Conservation (phyloP, 23 tunicate genomes). For the Diplosoma virens region DNA sequence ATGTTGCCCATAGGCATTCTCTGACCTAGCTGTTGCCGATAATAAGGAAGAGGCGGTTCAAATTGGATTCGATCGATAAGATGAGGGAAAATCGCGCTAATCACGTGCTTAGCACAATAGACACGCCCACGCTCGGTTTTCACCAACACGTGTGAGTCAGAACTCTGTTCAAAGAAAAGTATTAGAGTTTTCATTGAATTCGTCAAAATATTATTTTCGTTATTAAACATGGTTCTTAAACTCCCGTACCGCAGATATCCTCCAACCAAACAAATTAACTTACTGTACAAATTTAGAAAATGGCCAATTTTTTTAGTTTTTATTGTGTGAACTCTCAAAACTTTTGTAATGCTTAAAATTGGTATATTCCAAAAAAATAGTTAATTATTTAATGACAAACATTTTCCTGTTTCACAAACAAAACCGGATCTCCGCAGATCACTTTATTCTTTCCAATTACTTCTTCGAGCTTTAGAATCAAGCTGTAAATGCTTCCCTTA, state of each 20-base stretch:
- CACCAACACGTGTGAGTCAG: conserved; percentile 14
- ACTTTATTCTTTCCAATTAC: conserved; percentile 32
- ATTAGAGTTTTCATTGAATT: not conserved
- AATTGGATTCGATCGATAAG: conserved; percentile 61
- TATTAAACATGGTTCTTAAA: too few relatives aligned
- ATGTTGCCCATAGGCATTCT: conserved; percentile 66
- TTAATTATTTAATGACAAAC: too few relatives aligned
- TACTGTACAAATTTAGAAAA: not conserved
- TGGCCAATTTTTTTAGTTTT: too few relatives aligned
- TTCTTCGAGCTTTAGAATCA: conserved; percentile 9
- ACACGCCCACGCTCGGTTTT: conserved; percentile 28
- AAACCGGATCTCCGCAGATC: conserved; percentile 26
- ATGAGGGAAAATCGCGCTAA: conserved; percentile 65
- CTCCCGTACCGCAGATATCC: too few relatives aligned
- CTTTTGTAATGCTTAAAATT: too few relatives aligned
- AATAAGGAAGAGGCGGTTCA: conserved; percentile 58
- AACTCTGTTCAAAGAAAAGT: conserved; percentile 28
- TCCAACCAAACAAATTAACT: not conserved
- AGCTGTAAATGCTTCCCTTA: conserved; percentile 36
- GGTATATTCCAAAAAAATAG: too few relatives aligned
- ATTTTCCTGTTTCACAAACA: conserved; percentile 20
- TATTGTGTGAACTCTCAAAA: too few relatives aligned
- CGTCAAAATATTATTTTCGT: not conserved
- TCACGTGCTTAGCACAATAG: conserved; percentile 41
- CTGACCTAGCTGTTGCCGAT: conserved; percentile 36